phyloP scores from a whole-genome alignment of 2,797 vertebrate species.

The Protonibea diacanthus region DNA sequence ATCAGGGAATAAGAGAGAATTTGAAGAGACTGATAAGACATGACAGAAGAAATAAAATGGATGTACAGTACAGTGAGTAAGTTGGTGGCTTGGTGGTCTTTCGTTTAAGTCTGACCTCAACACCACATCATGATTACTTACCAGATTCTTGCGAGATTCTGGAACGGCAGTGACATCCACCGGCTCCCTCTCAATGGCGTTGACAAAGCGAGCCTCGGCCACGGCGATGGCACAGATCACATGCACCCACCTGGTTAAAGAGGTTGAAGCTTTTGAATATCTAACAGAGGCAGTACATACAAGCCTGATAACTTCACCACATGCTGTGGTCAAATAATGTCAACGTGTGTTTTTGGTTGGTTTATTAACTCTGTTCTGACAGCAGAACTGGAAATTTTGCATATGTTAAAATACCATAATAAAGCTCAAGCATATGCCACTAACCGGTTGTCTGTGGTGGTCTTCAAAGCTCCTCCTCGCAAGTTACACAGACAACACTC shows the following conservation, averaged over 20 bases:
- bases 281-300: not conserved
- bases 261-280: not conserved
- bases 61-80: not conserved
- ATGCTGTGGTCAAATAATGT: not conserved
- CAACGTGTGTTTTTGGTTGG: too few species aligned
- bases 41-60: not conserved
- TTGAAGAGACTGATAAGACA: not conserved
- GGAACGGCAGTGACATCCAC: conserved; percentile 93
- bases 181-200: conserved; percentile 90
- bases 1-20: not conserved
- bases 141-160: conserved; percentile 94
- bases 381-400: not conserved
- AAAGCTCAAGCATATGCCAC: conserved; percentile 21
- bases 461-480: conserved; percentile 95
- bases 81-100: not conserved
- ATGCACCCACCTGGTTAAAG: conserved; percentile 91
- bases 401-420: not conserved
- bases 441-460: conserved; percentile 91
- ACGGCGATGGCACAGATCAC: conserved; percentile 97
- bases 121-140: conserved; percentile 71
- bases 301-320: not conserved
- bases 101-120: not conserved
- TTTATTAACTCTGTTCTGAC: not conserved
- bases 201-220: conserved; percentile 93
- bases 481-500: conserved; percentile 97